A percentile compares a stretch with the other conserved stretches of the same genome.
phyloP scores from a whole-genome alignment of 1,140 invertebrate genomes.

The Parasteatoda tepidariorum region DNA sequence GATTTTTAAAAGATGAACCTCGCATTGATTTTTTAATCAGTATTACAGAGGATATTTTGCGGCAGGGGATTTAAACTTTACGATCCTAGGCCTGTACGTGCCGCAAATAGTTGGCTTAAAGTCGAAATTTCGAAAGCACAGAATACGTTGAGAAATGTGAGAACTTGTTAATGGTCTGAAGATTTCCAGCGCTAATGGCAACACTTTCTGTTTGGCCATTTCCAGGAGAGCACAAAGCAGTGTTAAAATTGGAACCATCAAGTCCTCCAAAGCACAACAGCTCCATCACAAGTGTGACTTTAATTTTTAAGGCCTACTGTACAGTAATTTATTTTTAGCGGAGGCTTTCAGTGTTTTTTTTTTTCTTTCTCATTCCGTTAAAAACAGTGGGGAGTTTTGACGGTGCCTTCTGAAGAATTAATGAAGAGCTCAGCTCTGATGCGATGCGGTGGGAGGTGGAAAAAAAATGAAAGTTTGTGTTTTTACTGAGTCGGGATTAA shows the following conservation, averaged over 20 bases:
- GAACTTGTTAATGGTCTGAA: conserved; percentile 56
- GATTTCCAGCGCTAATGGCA: conserved; percentile 38
- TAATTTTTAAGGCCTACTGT: conserved; percentile 54
- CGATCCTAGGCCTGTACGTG: conserved; percentile 18
- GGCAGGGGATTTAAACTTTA: conserved; percentile 41
- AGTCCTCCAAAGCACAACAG: background rate
- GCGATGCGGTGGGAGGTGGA: background rate
- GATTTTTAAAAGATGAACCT: no score
- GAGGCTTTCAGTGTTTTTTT: background rate
- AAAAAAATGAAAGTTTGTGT: background rate
- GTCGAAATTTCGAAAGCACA: background rate
- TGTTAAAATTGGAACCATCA: no score
- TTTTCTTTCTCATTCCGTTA: conserved; percentile 34
- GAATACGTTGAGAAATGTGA: conserved; percentile 30
- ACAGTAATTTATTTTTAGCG: conserved; percentile 51
- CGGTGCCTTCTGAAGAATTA: conserved; percentile 22
- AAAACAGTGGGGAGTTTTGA: background rate
- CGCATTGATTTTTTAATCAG: no score
- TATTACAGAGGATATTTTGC: no score
- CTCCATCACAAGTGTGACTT: conserved; percentile 29
- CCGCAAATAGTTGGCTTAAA: background rate
- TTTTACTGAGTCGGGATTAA: background rate
- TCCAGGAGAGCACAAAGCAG: background rate
- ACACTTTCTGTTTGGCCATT: conserved; percentile 19
- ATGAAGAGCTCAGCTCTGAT: background rate